Evolutionary conservation across 2,113 vertebrate genomes (phyloP), one percentile per base, ranked within the genome.

Genomic region (Scytalopus superciliaris): DNA sequence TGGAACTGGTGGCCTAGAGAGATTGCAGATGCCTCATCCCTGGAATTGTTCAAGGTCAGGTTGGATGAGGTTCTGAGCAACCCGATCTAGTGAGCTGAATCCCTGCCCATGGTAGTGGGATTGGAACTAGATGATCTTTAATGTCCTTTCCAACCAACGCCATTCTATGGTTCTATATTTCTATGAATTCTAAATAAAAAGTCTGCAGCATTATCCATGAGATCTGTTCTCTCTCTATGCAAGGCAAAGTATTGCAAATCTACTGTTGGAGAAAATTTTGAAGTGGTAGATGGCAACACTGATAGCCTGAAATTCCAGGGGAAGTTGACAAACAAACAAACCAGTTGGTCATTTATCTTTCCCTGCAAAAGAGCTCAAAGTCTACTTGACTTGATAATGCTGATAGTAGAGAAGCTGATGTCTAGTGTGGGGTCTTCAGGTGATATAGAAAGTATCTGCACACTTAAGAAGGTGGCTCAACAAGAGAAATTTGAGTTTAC

Each of bases 401-500:
- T 63, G 39, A n/a, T 30, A 37, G 28, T 17, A 66, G 19, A 85
- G 9, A 10, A 27, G 7, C 25, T 83, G 31, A 84, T 31, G 35
- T 79, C 17, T n/a, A 52, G 3, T 8, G 50, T 21, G 18, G 25
- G 21, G 12, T 35, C 42, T 83, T 10, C 9, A 76, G 19, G 9
- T 89, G 39, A 77, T 77, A 53, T 62, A 12, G 2, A 40, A 80
- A 72, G 10, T 67, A 10, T 40, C 44, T 52, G 15, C 10, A n/a
- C 64, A 22, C 6, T 72, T 84, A 52, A 60, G 40, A 86, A 81
- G 17, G 44, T 40, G 87, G 6, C 24, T 84, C 14, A 19, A 22
- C 12, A 72, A 74, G 7, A 92, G 33, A 96, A 83, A 80, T 82
- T n/a, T 53, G 16, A 49, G 16, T 89, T 92, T 95, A 84, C 64